phyloP scores from a whole-genome alignment of 2,113 vertebrate species.

The Lepisosteus oculatus region DNA sequence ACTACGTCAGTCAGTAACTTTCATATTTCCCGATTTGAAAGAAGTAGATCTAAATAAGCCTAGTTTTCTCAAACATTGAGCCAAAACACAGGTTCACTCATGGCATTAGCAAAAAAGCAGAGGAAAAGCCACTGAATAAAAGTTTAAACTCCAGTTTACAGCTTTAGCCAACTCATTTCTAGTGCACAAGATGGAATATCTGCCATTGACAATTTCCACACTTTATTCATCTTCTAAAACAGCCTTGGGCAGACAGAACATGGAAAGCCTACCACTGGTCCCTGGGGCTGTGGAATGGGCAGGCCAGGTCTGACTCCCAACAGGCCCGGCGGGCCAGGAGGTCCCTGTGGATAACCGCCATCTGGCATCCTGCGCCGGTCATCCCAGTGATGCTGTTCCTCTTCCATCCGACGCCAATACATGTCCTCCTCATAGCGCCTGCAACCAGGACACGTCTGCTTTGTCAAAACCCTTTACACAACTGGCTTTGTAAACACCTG shows the following conservation, averaged over 20 bases:
- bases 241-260: too few relatives aligned
- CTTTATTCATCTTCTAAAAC: too few relatives aligned
- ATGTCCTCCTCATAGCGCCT: conserved; percentile 97
- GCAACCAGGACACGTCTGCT: conserved; percentile 16
- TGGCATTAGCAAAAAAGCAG: too few relatives aligned
- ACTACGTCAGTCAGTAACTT: too few relatives aligned
- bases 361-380: conserved; percentile 88
- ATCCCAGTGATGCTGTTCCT: conserved; percentile 96
- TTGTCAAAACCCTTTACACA: neutral
- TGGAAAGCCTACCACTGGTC: conserved; percentile 76
- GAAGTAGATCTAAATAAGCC: too few relatives aligned
- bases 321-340: conserved; percentile 85
- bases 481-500: too few relatives aligned
- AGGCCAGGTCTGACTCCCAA: conserved; percentile 92
- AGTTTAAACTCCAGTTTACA: too few relatives aligned
- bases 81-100: neutral
- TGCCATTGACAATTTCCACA: neutral
- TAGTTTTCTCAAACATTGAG: neutral
- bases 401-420: conserved; percentile 97
- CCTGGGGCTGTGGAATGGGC: conserved; percentile 85
- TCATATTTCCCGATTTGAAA: too few relatives aligned
- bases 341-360: conserved; percentile 86
- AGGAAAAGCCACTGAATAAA: too few relatives aligned
- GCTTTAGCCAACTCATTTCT: too few relatives aligned
- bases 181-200: neutral